Evolutionary conservation across 2,888 invertebrate species (phyloP).

Genomic region (Apamea monoglypha): DNA sequence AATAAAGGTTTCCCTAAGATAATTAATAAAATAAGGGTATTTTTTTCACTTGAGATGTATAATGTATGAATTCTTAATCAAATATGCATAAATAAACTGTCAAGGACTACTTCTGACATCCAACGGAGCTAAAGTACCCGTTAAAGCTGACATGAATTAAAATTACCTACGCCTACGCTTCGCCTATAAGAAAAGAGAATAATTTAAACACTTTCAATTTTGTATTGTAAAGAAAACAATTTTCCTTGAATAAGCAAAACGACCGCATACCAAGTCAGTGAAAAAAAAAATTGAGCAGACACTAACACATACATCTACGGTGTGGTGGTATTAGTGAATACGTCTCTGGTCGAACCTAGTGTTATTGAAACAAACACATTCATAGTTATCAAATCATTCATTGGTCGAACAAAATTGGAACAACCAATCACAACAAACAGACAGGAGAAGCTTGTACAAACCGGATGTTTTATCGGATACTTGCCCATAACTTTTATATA

Average conservation of each 20-base stretch:
- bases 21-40: too few relatives aligned
- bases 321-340: neutral
- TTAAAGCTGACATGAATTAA: neutral
- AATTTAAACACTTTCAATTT: neutral
- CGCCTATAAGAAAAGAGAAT: neutral
- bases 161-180: neutral
- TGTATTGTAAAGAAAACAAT: neutral
- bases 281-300: slow-evolving; percentile 4
- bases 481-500: neutral
- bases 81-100: neutral
- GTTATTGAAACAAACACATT: slow-evolving; percentile 11
- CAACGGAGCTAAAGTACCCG: neutral
- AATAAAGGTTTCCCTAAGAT: fast-evolving
- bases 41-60: neutral
- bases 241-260: slow-evolving; percentile 6
- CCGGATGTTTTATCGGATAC: neutral
- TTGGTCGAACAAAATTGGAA: slow-evolving; percentile 15
- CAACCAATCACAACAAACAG: slow-evolving; percentile 16
- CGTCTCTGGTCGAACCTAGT: neutral
- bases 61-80: neutral
- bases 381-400: neutral
- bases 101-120: neutral
- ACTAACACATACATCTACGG: neutral
- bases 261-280: neutral
- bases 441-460: neutral